phyloP scores from a whole-genome alignment of 2,888 invertebrate species.

The Acrocera orbiculus region DNA sequence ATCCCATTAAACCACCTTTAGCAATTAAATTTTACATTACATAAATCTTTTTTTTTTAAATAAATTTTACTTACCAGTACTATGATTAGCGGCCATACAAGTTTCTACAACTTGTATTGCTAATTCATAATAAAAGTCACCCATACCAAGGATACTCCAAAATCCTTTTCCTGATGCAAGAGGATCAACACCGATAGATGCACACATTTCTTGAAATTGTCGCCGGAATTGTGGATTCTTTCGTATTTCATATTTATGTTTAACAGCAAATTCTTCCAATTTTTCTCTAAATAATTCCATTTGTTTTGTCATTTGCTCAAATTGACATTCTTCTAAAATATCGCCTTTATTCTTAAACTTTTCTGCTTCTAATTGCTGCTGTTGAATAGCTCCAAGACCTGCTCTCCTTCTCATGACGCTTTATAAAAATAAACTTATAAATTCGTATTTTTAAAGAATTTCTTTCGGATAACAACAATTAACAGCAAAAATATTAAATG shows the following conservation, averaged over 20 bases:
- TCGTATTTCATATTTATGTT: slow-evolving; percentile 86
- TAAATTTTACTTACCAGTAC: slow-evolving; percentile 42
- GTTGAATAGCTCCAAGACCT: slow-evolving; percentile 79
- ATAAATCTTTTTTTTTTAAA: background rate
- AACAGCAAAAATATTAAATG: too few relatives aligned
- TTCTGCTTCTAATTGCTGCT: slow-evolving; percentile 70
- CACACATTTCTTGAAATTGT: slow-evolving; percentile 99
- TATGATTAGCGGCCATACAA: slow-evolving; percentile 83
- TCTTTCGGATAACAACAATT: too few relatives aligned
- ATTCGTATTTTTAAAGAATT: background rate
- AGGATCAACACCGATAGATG: slow-evolving; percentile 93
- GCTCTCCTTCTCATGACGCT: slow-evolving; percentile 54
- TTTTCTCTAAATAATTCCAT: slow-evolving; percentile 81
- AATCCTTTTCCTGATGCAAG: slow-evolving; percentile 91
- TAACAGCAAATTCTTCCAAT: slow-evolving; percentile 86
- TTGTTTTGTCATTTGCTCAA: slow-evolving; percentile 86
- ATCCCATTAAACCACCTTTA: slow-evolving; percentile 58
- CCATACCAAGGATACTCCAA: slow-evolving; percentile 97
- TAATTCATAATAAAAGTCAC: slow-evolving; percentile 97
- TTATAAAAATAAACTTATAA: background rate
- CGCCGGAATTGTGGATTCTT: slow-evolving; percentile 87
- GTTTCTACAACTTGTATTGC: slow-evolving; percentile 97
- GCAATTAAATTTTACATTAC: background rate
- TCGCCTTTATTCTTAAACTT: slow-evolving; percentile 83
- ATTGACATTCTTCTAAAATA: slow-evolving; percentile 79